Percentiles rank a stretch among this genome's conserved stretches.
phyloP scores from a whole-genome alignment of 92 coral and sea anemone species.

The Parazoanthus atlanticus region DNA sequence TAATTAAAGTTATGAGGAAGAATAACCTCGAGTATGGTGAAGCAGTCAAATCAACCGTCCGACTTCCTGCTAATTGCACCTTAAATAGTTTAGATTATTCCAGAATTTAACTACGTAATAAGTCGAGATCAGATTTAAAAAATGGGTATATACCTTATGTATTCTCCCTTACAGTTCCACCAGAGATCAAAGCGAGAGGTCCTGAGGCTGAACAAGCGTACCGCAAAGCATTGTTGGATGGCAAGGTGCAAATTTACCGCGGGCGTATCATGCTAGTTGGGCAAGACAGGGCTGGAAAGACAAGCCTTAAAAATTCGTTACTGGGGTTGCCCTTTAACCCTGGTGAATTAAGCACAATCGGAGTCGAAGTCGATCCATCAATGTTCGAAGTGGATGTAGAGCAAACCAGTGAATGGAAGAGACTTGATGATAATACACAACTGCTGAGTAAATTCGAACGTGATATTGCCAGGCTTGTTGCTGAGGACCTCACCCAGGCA shows the following conservation, averaged over 20 bases:
- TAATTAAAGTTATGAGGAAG: too few species aligned
- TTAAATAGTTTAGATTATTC: too few species aligned
- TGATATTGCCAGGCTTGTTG: constrained; percentile 59
- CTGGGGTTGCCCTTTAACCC: constrained; percentile 53
- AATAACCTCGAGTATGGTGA: too few species aligned
- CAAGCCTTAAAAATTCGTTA: constrained; percentile 28
- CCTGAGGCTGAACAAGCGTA: constrained; percentile 26
- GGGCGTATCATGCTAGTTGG: constrained; percentile 40
- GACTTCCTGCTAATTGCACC: too few species aligned
- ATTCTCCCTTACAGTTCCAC: not conserved
- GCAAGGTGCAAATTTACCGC: constrained; percentile 28
- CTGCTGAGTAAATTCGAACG: constrained; percentile 30
- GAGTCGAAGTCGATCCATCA: constrained; percentile 53
- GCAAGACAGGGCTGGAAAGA: constrained; percentile 64
- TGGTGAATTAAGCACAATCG: constrained; percentile 53
- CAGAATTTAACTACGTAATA: too few species aligned
- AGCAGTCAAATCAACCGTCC: too few species aligned
- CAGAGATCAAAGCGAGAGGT: constrained; percentile 24
- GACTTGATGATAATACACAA: not conserved
- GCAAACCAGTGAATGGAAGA: constrained; percentile 55
- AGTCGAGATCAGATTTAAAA: too few species aligned
- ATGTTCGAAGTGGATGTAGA: constrained; percentile 51
- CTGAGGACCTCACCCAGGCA: constrained; percentile 38
- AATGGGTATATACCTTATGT: not conserved
- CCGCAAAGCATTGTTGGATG: constrained; percentile 27